A percentile compares a stretch with the other conserved stretches of the same genome.
Conservation (phyloP, 2,797 vertebrate species). For the Semaprochilodus insignis region DNA sequence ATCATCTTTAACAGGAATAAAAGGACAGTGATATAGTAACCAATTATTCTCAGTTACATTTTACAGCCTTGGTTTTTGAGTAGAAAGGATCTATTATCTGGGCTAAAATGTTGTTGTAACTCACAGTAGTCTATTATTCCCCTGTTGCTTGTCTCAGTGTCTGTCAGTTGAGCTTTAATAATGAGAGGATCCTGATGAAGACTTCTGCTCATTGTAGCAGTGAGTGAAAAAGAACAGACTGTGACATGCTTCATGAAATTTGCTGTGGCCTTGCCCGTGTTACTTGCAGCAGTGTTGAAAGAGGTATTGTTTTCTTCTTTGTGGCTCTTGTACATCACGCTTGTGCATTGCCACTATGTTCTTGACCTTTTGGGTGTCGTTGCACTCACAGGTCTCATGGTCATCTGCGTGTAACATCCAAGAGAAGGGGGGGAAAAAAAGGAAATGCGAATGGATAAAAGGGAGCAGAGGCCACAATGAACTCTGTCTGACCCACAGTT, state of each 20-base stretch:
- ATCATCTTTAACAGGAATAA: not conserved
- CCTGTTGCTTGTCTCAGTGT: not conserved
- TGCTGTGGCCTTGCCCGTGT: not conserved
- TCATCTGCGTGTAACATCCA: not conserved
- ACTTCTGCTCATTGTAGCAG: not conserved
- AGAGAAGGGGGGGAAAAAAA: not conserved
- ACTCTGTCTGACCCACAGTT: not conserved
- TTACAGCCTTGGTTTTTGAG: conserved; percentile 4
- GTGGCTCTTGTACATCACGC: not conserved
- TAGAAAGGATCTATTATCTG: conserved; percentile 21
- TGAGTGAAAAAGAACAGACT: not conserved
- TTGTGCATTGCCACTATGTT: not conserved
- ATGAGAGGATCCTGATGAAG: not conserved
- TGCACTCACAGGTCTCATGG: not conserved
- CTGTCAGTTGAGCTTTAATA: not conserved
- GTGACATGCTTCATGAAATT: not conserved
- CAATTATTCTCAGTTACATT: not conserved
- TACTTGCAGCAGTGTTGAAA: not conserved
- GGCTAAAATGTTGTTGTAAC: conserved; percentile 16
- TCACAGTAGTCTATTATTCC: conserved; percentile 30
- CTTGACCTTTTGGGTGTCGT: not conserved
- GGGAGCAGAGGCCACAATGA: not conserved
- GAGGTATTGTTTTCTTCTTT: not conserved
- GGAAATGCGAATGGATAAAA: not conserved
- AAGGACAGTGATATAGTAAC: not conserved